phyloP scores from a whole-genome alignment of 2,888 invertebrate species.

The Cheilosia pagana region DNA sequence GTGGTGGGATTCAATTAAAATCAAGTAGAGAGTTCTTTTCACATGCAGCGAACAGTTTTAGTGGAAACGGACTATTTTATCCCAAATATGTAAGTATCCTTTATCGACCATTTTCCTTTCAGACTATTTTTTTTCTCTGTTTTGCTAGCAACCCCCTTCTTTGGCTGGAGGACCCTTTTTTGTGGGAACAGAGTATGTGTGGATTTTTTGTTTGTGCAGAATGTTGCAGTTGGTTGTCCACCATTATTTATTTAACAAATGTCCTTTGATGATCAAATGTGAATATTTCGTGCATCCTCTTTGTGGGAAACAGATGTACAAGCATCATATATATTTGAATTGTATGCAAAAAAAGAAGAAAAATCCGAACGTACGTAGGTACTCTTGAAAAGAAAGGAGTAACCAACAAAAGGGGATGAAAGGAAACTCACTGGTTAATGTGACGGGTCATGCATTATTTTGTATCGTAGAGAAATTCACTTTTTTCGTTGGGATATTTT shows the following conservation, averaged over 20 bases:
- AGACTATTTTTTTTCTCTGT: slow-evolving; percentile 19
- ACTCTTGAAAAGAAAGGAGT: slow-evolving; percentile 64
- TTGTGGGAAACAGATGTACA: slow-evolving; percentile 66
- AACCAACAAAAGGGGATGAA: slow-evolving; percentile 57
- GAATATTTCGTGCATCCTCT: slow-evolving; percentile 51
- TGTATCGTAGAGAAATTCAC: slow-evolving; percentile 24
- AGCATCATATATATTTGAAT: slow-evolving; percentile 57
- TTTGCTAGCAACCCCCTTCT: slow-evolving; percentile 55
- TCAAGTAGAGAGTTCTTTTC: slow-evolving; percentile 53
- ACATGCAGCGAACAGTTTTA: slow-evolving; percentile 41
- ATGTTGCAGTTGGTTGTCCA: slow-evolving; percentile 71
- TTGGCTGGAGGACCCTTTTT: slow-evolving; percentile 57
- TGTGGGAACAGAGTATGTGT: slow-evolving; percentile 34
- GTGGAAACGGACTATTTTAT: slow-evolving; percentile 9
- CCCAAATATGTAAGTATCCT: slow-evolving; percentile 17
- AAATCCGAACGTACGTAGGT: slow-evolving; percentile 3
- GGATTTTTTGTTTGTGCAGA: slow-evolving; percentile 42
- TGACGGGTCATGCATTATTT: slow-evolving; percentile 62
- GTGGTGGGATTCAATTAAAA: slow-evolving; percentile 74
- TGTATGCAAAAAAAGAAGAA: slow-evolving; percentile 53
- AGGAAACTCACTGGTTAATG: slow-evolving; percentile 55
- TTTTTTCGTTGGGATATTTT: slow-evolving; percentile 28
- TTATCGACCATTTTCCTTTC: slow-evolving; percentile 55
- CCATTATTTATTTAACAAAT: slow-evolving; percentile 71
- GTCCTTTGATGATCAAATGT: slow-evolving; percentile 53